Evolutionary conservation across 2,797 vertebrate species (phyloP), one percentile per base, ranked within the genome.

Genomic region (Cryptoprocta ferox): DNA sequence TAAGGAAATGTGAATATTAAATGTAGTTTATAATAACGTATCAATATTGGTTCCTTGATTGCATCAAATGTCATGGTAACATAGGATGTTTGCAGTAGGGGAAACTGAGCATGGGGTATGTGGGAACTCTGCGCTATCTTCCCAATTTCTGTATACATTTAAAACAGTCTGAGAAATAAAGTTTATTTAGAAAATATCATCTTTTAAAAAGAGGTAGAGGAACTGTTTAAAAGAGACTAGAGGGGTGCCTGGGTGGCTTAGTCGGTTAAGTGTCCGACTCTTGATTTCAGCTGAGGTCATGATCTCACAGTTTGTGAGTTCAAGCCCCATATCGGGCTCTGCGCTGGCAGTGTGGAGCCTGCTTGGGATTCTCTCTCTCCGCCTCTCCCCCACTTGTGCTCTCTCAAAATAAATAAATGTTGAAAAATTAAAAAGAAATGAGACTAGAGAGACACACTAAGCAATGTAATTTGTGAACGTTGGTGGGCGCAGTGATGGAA

Each of bases 151-250:
- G 48, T 56, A 7, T 82, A 94, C 80, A 50, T 50, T 26, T 79
- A 37, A 83, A 88, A 75, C 2, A 89, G 35, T 82, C 42, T 94
- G 70, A 82, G 81, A 92, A 89, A 71, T 80, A 89, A 89, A 59
- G 65, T 61, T 83, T 79, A 61, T 42, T 92, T 95, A 87, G 80
- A 92, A 96, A 97, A 80, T 88, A 61, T 12, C 59, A 37, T 68
- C 78, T 79, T 26, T 32, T 92, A 95, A 87, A 45, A 80, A 30
- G 73, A 76, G 35, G 78, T 89, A 75, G 75, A 85, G 37, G 70
- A 30, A 81, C 18, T 28, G 26, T 66, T 93, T 48, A 82, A 83
- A 68, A 63, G 37, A 83, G 39, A 87, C 24, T 63, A 82, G 35
- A 79, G 66, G 21, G 56, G 56, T 6, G 8, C 21, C 56, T 59